Conservation (phyloP, 2,113 vertebrate species). For the Crotalus helleri region DNA sequence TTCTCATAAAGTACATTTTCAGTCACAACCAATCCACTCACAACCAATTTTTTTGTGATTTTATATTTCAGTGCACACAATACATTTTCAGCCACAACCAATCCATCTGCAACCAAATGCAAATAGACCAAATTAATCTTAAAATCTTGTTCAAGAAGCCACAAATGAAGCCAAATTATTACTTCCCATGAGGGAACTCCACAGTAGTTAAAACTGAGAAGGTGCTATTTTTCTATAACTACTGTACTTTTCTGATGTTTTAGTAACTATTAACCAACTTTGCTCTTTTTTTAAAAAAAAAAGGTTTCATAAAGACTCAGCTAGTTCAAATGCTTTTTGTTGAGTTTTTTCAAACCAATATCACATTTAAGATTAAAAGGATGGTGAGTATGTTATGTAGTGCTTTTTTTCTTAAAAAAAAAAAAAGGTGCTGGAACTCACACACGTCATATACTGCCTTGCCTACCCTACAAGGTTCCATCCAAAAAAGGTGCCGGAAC, state of each 20-base stretch:
- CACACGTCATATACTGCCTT: too few species aligned
- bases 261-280: background rate
- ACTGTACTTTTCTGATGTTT: background rate
- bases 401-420: too few species aligned
- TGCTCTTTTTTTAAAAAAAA: background rate
- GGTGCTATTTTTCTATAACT: background rate
- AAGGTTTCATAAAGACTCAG: background rate
- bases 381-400: background rate
- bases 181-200: background rate
- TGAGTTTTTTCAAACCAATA: background rate
- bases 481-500: too few species aligned
- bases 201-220: background rate
- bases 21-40: too few species aligned
- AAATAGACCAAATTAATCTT: background rate
- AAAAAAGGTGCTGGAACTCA: too few species aligned
- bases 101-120: background rate
- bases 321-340: background rate
- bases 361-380: background rate
- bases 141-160: background rate
- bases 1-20: too few species aligned
- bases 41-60: too few species aligned
- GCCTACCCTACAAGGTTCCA: too few species aligned
- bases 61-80: too few species aligned
- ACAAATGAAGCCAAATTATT: background rate
- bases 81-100: too few species aligned